phyloP scores from a whole-genome alignment of 2,888 invertebrate genomes.

The Drosophila anomelani region DNA sequence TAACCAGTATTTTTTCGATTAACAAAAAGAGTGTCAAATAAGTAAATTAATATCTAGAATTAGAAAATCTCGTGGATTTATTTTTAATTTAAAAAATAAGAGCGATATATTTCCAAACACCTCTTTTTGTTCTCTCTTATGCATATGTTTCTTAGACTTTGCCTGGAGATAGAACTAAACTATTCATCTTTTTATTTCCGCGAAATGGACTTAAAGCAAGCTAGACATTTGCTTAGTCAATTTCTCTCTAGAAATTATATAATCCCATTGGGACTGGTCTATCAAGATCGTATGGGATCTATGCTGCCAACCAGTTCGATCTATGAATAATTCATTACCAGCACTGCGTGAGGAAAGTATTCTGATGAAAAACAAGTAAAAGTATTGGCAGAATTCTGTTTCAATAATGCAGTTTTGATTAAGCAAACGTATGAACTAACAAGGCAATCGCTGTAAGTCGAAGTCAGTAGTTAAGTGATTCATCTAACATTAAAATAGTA shows the following conservation, averaged over 20 bases:
- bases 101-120: too few species aligned
- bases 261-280: slow-evolving; percentile 18
- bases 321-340: slow-evolving; percentile 22
- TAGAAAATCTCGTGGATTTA: too few species aligned
- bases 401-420: slow-evolving; percentile 8
- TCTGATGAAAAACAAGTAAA: slow-evolving; percentile 3
- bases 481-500: neutral
- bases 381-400: neutral
- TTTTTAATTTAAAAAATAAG: too few species aligned
- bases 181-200: neutral
- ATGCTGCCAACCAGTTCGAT: slow-evolving; percentile 15
- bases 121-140: too few species aligned
- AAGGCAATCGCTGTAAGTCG: too few species aligned
- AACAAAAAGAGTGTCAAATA: too few species aligned
- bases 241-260: neutral
- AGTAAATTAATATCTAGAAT: too few species aligned
- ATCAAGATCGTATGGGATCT: slow-evolving; percentile 9
- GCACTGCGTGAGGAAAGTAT: slow-evolving; percentile 11
- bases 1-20: neutral
- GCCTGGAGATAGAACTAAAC: neutral
- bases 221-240: slow-evolving; percentile 2
- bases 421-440: neutral
- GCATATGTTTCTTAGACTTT: neutral
- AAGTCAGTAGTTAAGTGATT: neutral
- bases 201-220: neutral